Percentiles rank a stretch among this genome's conserved stretches.
Conservation (phyloP, 2,113 vertebrate genomes). For the Eubucco bourcierii region DNA sequence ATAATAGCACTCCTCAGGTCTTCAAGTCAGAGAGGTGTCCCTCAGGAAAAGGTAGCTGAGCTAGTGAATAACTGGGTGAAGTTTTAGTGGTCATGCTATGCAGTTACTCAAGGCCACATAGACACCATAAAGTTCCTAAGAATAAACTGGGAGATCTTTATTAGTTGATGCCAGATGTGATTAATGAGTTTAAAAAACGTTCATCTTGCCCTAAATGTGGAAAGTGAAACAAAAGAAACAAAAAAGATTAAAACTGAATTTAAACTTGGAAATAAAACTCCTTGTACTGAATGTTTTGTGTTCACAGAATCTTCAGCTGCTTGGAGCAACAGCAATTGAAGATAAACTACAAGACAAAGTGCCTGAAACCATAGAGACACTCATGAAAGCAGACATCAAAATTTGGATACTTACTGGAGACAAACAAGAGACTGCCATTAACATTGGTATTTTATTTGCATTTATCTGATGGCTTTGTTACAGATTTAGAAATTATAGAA, state of each 20-base stretch:
- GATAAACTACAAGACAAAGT: slow-evolving; percentile 97
- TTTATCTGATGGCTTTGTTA: neutral
- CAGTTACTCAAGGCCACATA: neutral
- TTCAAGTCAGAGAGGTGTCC: neutral
- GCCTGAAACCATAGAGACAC: slow-evolving; percentile 95
- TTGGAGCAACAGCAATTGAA: slow-evolving; percentile 97
- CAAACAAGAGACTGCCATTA: slow-evolving; percentile 98
- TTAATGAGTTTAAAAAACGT: neutral
- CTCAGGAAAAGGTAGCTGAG: neutral
- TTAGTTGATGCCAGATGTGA: neutral
- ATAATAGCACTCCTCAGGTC: neutral
- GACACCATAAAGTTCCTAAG: neutral
- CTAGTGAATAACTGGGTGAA: neutral
- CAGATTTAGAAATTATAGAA: neutral
- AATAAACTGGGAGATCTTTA: neutral
- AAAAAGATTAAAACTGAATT: neutral
- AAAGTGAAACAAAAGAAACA: neutral
- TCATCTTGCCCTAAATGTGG: neutral
- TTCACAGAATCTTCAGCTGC: slow-evolving; percentile 91
- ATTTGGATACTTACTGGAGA: slow-evolving; percentile 99
- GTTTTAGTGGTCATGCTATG: fast-evolving
- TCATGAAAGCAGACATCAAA: slow-evolving; percentile 98
- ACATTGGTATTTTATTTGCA: slow-evolving; percentile 83
- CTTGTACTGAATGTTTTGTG: neutral
- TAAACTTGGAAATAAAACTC: neutral